Base-by-base conservation (phyloP, 2,113 vertebrate species). In the Gopherus evgoodei region DNA sequence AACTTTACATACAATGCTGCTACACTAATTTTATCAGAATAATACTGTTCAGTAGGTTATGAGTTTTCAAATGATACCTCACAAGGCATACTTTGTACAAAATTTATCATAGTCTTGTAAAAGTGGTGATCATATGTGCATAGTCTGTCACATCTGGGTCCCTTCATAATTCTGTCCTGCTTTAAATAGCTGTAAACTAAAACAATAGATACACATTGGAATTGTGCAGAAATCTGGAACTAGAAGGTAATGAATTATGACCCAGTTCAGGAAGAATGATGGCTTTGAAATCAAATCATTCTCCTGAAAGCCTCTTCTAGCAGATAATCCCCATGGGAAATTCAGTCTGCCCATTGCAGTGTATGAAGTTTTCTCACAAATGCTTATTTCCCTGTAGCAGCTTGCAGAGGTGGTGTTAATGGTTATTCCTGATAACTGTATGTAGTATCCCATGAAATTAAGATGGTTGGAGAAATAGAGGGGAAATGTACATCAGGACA, bases 231-330 rank as follows among this genome's bases (percentile, higher is more conserved):
- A 47, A 78, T 44, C 25, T 27, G 22, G 42, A 24, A 78, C 42
- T 29, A 27, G 44, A 78, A 16, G 25, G 75, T 75, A 42, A 42
- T 76, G 42, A 78, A 78, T 78, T 78, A 78, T 27, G 75, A 44
- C 24, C 6, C 12, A 5, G 44, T 90, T 13, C 81, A 89, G 57
- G 78, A 94, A 88, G 93, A 91, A 57, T 50, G 29, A 92, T 93
- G 85, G 79, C 78, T 95, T 93, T 94, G 91, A 95, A 95, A 79
- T 92, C 83, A 95, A 87, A 78, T 89, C 47, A 14, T 90, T 96
- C 72, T 95, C 29, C 84, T 62, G 24, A 49, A 94, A 83, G 78
- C 94, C 38, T 93, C 86, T 83, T 81, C 27, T 95, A 81, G 83
- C 92, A 88, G 78, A 38, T 62, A 91, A 91, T 92, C 31, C 83